Evolutionary conservation across 2,888 invertebrate genomes (phyloP).

Genomic region (Chrysomela aeneicollis): DNA sequence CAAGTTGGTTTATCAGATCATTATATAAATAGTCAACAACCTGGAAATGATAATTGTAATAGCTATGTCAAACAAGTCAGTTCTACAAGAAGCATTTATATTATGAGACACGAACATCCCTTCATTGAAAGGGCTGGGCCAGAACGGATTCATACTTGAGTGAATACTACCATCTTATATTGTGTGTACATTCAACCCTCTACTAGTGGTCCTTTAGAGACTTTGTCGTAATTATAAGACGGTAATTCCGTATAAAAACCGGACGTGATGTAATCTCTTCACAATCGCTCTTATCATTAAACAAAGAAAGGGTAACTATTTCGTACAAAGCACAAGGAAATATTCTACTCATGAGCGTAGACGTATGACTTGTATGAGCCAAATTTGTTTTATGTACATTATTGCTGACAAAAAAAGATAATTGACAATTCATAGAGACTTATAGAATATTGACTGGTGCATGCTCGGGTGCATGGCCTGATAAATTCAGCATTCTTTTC

Average conservation of each 20-base stretch:
- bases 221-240: conserved; percentile 13
- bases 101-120: background rate
- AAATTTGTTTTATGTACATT: conserved; percentile 6
- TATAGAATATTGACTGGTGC: too few relatives aligned
- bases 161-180: background rate
- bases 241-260: conserved; percentile 18
- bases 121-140: background rate
- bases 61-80: too few relatives aligned
- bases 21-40: too few relatives aligned
- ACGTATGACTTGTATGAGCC: background rate
- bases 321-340: background rate
- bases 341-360: background rate
- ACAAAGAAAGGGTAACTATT: conserved; percentile 14
- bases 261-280: conserved; percentile 14
- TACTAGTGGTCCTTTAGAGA: background rate
- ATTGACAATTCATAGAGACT: too few relatives aligned
- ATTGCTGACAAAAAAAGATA: too few relatives aligned
- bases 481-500: too few relatives aligned
- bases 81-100: too few relatives aligned
- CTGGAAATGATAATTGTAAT: too few relatives aligned
- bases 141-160: background rate
- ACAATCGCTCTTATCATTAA: conserved; percentile 19
- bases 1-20: too few relatives aligned
- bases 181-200: background rate
- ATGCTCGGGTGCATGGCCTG: too few relatives aligned